These are phyloP conservation scores for Lateolabrax maculatus DNA, from an alignment of 2,797 vertebrate genomes.

Conservation along the genomic window DNA sequence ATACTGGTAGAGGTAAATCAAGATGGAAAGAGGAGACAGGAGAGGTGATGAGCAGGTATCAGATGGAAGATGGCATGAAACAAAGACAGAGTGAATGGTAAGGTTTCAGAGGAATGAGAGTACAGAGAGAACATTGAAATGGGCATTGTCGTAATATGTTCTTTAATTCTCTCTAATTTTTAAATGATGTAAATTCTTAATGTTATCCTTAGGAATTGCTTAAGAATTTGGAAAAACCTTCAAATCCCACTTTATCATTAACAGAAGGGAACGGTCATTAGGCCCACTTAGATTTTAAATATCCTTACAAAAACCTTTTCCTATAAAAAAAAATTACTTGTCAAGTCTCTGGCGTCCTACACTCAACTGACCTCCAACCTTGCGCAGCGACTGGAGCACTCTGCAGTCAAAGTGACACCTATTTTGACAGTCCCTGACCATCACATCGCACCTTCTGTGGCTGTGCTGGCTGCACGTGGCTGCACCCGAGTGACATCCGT, in stretches of 20 bases:
- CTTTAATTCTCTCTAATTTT: conserved; percentile 30
- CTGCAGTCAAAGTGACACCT: conserved; percentile 68
- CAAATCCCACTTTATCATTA: not conserved
- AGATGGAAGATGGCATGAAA: conserved; percentile 41
- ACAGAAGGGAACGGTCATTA: not conserved
- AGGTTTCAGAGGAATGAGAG: conserved; percentile 46
- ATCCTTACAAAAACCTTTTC: conserved; percentile 1
- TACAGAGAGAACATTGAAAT: conserved; percentile 75
- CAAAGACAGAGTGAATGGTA: conserved; percentile 35
- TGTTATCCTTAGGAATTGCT: too few species aligned
- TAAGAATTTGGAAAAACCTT: not conserved
- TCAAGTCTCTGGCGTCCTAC: conserved; percentile 43
- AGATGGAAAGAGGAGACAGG: conserved; percentile 48
- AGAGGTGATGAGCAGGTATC: conserved; percentile 39
- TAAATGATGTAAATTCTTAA: not conserved
- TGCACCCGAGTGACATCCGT: conserved; percentile 64
- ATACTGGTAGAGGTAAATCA: conserved; percentile 40
- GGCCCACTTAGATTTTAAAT: not conserved
- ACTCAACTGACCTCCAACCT: conserved; percentile 65
- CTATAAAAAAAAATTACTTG: conserved; percentile 29
- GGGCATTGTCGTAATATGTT: conserved; percentile 74
- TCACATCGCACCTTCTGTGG: conserved; percentile 68
- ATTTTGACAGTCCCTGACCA: conserved; percentile 74
- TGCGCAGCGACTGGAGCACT: conserved; percentile 44
- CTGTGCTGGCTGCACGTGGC: conserved; percentile 57